Evolutionary conservation across 2,888 invertebrate genomes (phyloP), one percentile per base, ranked within the genome.

Genomic region (Meganola albula): DNA sequence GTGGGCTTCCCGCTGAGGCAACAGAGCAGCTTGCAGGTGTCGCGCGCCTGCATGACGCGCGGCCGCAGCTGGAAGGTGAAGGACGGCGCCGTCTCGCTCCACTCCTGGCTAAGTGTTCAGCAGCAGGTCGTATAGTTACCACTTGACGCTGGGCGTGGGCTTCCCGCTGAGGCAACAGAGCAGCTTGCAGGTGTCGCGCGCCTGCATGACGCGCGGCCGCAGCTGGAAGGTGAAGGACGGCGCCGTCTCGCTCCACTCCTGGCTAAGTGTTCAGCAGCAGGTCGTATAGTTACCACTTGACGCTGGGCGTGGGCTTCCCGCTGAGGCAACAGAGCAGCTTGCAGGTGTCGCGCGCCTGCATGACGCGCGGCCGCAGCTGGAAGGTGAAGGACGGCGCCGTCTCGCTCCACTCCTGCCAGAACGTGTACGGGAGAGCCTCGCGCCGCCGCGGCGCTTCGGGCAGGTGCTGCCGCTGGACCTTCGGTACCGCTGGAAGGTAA

Each of bases 51-150:
- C 91, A 99, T 99, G 59, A 99, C 95, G 73, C 99, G 95, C 69
- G 99, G 98, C 78, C 99, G 92, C 56, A 99, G 91, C 65, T 96
- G 93, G 95, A 99, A 99, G 65, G 98, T 98, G 89, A 99, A 99
- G 70, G 91, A 93, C 41, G 99, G 99, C 42, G 96, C 96, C 61
- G 93, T 92, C 83, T 97, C 96, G 74, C 93, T 93, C 60, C 94
- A 94, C 75, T 97, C 96, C 82, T 95, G 93, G n/a, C n/a, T n/a
- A n/a, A n/a, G n/a, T n/a, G n/a, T n/a, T n/a, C n/a, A n/a, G n/a
- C n/a, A n/a, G n/a, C n/a, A n/a, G n/a, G n/a, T n/a, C n/a, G n/a
- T n/a, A n/a, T 36, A 55, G 67, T 58, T 74, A 93, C 93, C 93
- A 93, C 74, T 93, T 93, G 44, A 98, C 98, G 16, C 94, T 94